Conservation (phyloP, 1,140 invertebrate species). For the Octopus bimaculoides region DNA sequence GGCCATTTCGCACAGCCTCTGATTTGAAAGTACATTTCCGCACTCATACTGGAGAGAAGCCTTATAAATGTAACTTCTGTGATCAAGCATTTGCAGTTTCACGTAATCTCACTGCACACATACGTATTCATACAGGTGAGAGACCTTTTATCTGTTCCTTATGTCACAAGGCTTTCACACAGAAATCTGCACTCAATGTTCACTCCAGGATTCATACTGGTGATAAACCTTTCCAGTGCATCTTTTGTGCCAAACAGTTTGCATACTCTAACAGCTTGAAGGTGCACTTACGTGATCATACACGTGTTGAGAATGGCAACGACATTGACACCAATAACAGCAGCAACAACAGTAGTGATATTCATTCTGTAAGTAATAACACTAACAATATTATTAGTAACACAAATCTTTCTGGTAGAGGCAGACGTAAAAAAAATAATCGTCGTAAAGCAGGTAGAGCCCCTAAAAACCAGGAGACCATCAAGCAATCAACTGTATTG, state of each 20-base stretch:
- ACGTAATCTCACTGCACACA: conserved; percentile 48
- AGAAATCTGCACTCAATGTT: conserved; percentile 36
- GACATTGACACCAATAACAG: conserved; percentile 30
- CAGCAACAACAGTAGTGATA: not conserved
- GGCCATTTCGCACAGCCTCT: conserved; percentile 30
- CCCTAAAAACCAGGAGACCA: not conserved
- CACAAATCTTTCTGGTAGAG: not conserved
- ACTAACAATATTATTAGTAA: not conserved
- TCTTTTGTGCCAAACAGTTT: conserved; percentile 16
- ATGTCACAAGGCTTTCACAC: conserved; percentile 41
- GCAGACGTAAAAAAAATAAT: not conserved
- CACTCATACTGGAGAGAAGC: conserved; percentile 53
- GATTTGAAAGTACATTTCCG: conserved; percentile 48
- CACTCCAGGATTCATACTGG: conserved; percentile 52
- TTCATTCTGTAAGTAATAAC: not conserved
- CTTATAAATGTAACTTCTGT: conserved; percentile 55
- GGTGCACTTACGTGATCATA: conserved; percentile 50
- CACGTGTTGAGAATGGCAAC: conserved; percentile 43
- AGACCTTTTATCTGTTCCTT: conserved; percentile 49
- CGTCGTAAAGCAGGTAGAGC: not conserved
- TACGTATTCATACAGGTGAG: conserved; percentile 52
- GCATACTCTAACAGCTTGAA: conserved; percentile 16
- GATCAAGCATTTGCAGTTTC: conserved; percentile 36
- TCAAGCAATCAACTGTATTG: not conserved
- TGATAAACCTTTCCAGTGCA: conserved; percentile 20